Evolutionary conservation across 2,888 invertebrate genomes (phyloP), one percentile per base, ranked within the genome.

Genomic region (Chironomus riparius): DNA sequence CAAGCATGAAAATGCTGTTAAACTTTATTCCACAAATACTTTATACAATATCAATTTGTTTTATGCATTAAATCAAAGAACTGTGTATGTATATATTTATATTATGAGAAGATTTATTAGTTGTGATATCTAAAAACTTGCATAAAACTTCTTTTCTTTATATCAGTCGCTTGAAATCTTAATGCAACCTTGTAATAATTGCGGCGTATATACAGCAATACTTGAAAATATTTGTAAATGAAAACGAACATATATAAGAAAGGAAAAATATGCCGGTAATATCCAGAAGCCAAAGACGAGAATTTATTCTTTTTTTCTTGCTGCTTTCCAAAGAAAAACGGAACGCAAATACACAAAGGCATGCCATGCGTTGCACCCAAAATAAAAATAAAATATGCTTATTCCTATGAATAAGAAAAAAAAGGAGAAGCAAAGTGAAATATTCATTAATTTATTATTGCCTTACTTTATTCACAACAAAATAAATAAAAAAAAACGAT

Each of bases 251-350:
- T n/a, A n/a, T n/a, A 56, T 22, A 65, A 22, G 38, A 48, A n/a
- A 70, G n/a, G 48, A 70, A 70, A 28, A 28, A 15, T 71, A 18
- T 61, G 50, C 24, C 71, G 61, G 61, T 61, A 71, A 71, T 61
- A 71, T 71, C 61, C 71, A 71, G 71, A 71, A 71, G 71, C 71
- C 15, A 71, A 71, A 71, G 47, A 47, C 28, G 68, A 68, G 28
- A 68, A 68, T 68, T 68, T 13, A 28, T 68, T 38, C 10, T 65
- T 65, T 65, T 65, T 65, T 65, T 62, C 21, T 24, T 65, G 15
- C 56, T 56, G 56, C 65, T 22, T 65, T 65, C 22, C 13, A 22
- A 65, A 65, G 22, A 65, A 65, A 65, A 38, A 56, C 18, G 6
- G 65, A 65, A 65, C 65, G 65, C 65, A 65, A 65, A 65, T 65